phyloP scores from a whole-genome alignment of 2,113 vertebrate genomes.

The Larimichthys polyactis region DNA sequence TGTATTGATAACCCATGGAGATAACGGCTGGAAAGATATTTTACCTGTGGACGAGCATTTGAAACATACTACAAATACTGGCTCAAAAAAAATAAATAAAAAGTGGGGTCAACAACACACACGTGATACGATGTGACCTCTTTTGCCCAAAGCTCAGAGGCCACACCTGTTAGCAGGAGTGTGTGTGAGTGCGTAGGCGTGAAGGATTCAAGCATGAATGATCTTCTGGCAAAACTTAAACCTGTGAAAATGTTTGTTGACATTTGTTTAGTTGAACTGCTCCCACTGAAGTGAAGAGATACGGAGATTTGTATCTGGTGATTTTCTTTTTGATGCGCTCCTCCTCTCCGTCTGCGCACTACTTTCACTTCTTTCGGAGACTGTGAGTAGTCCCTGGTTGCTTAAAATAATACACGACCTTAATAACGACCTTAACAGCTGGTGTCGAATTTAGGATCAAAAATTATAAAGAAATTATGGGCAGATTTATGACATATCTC shows the following conservation, averaged over 20 bases:
- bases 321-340: neutral
- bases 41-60: conserved; percentile 5
- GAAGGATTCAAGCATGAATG: neutral
- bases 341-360: neutral
- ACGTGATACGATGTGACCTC: conserved; percentile 3
- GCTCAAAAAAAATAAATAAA: neutral
- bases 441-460: neutral
- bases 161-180: conserved; percentile 18
- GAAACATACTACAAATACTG: conserved; percentile 37
- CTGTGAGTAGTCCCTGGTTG: neutral
- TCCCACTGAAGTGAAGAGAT: neutral
- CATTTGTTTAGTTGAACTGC: neutral
- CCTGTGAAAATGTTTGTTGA: neutral
- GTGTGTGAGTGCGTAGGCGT: neutral
- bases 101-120: neutral
- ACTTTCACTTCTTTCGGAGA: conserved; percentile 53
- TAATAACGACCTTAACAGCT: conserved; percentile 11
- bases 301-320: neutral
- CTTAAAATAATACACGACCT: conserved; percentile 20
- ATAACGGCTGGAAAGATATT: neutral
- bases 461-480: neutral
- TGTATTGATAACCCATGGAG: neutral
- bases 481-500: neutral
- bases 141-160: conserved; percentile 24
- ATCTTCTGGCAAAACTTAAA: neutral